phyloP scores from a whole-genome alignment of 1,140 invertebrate genomes.

The Phocides pigmalion region DNA sequence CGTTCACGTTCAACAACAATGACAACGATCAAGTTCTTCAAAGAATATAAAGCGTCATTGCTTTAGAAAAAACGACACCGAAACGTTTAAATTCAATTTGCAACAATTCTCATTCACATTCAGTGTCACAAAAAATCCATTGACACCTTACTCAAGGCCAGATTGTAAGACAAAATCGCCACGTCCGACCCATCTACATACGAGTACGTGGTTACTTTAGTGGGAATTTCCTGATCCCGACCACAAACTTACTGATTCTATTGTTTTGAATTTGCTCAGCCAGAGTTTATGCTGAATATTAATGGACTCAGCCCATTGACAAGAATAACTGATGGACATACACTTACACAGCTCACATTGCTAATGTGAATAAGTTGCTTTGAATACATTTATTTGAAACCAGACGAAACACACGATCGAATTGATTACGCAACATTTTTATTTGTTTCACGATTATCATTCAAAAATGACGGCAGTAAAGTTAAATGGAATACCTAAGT shows the following conservation, averaged over 20 bases:
- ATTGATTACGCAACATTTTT: background rate
- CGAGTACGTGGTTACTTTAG: constrained; percentile 25
- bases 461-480: too few relatives aligned
- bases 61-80: too few relatives aligned
- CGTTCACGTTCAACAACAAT: too few relatives aligned
- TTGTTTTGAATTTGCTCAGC: constrained; percentile 40
- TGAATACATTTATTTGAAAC: constrained; percentile 14
- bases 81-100: background rate
- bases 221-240: constrained; percentile 41
- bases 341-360: constrained; percentile 6
- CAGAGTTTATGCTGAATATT: constrained; percentile 39
- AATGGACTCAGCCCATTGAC: constrained; percentile 37
- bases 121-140: background rate
- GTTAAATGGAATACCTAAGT: too few relatives aligned
- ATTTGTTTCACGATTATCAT: too few relatives aligned
- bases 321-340: constrained; percentile 22
- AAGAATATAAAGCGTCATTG: too few relatives aligned
- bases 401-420: background rate
- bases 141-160: constrained; percentile 20
- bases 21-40: too few relatives aligned
- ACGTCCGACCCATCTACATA: constrained; percentile 24
- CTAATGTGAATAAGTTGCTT: constrained; percentile 2
- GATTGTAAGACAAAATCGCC: constrained; percentile 18
- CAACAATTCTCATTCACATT: background rate
- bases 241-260: constrained; percentile 35